Evolutionary conservation across 2,797 vertebrate genomes (phyloP).

Genomic region (Pseudomugil tenellus): DNA sequence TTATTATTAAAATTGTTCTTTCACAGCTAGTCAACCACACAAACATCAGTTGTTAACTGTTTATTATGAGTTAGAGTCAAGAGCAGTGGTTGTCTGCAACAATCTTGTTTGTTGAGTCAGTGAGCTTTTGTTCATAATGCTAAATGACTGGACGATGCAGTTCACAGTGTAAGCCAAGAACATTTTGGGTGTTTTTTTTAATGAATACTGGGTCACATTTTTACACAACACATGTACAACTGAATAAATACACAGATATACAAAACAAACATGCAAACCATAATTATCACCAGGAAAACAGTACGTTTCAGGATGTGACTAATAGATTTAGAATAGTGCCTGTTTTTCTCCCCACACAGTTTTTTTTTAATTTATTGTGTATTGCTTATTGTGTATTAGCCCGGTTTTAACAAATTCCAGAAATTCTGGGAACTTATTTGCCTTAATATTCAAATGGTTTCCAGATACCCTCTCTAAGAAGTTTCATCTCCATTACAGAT

Average conservation of each 20-base stretch:
- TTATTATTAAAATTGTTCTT: slow-evolving; percentile 44
- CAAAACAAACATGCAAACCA: slow-evolving; percentile 31
- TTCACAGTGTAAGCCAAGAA: slow-evolving; percentile 52
- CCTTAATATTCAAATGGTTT: neutral
- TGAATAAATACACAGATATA: slow-evolving; percentile 34
- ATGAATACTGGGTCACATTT: slow-evolving; percentile 21
- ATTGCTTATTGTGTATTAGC: neutral
- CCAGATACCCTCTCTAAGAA: neutral
- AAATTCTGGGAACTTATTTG: slow-evolving; percentile 4
- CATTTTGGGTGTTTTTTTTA: slow-evolving; percentile 40
- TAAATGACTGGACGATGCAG: slow-evolving; percentile 17
- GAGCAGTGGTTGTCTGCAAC: slow-evolving; percentile 42
- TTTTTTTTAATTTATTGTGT: neutral
- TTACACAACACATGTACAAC: slow-evolving; percentile 23
- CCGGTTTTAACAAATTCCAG: neutral
- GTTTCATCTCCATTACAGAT: too few relatives aligned
- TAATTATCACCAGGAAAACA: slow-evolving; percentile 13
- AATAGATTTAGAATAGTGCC: slow-evolving; percentile 28
- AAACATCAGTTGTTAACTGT: slow-evolving; percentile 49
- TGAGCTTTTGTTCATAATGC: slow-evolving; percentile 45
- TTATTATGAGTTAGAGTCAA: slow-evolving; percentile 37
- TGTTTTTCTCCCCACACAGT: neutral
- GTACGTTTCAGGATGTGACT: slow-evolving; percentile 33
- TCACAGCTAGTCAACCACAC: slow-evolving; percentile 25
- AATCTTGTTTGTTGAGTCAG: slow-evolving; percentile 35